Base-by-base conservation (phyloP, 2,888 invertebrate genomes). In the Agrotis exclamationis region DNA sequence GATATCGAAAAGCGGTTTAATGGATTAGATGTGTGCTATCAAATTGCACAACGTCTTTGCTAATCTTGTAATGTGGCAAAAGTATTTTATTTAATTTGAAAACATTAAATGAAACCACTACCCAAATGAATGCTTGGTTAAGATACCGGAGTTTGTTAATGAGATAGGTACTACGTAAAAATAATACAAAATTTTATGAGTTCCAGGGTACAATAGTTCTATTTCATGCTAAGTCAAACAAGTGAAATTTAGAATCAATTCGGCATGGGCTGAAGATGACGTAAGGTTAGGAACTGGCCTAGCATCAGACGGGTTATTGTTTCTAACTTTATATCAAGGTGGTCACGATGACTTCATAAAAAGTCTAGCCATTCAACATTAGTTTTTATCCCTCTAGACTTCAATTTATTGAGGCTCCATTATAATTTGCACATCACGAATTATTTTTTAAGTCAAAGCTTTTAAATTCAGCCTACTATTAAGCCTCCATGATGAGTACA, bases 191-290 rank as follows among this genome's bases (percentile, higher is more conserved):
- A 14, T 53, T 20, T 44, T 54, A 18, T 45, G 4, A 59, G 28
- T 66, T 70, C 47, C 48, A 74, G 75, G 74, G 72, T 58, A 71
- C 63, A 78, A 82, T 67, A 84, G 57, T 79, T 70, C 63, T 79
- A 85, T 85, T 85, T 87, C 83, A 86, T 84, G 86, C 81, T 79
- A 83, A 84, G 76, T 86, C 74, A 81, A 81, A 85, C 76, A 84
- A 80, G 83, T 85, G 81, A 88, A 93, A 93, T 93, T 89, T 86
- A 91, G 88, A 93, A 93, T 93, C 90, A 87, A 93, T 94, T 92
- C 80, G 86, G 76, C 83, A 91, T 89, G 91, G 89, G 78, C 87
- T 89, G 63, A 68, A 79, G 85, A 89, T 94, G 93, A 93, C 91
- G 93, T 92, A 93, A 93, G 82, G 58, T 74, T 74, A 72, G 70